These are phyloP conservation scores for Biston stratarius DNA, from an alignment of 2,888 invertebrate genomes.

Conservation along the genomic window DNA sequence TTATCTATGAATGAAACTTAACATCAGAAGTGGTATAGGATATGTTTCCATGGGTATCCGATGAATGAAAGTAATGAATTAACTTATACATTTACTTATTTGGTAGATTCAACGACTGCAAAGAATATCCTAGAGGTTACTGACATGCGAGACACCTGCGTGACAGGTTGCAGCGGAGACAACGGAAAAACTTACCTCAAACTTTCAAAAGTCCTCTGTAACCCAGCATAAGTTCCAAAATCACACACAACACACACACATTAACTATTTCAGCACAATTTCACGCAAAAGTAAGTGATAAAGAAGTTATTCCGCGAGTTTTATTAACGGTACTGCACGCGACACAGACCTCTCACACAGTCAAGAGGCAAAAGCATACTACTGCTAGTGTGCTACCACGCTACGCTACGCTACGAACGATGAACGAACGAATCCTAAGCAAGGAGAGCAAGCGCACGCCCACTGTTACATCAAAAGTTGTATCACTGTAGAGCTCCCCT, in stretches of 20 bases:
- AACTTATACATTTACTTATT: neutral
- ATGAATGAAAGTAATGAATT: no score
- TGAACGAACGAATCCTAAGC: slow-evolving; percentile 7
- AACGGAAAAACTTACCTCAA: slow-evolving; percentile 67
- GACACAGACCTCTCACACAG: slow-evolving; percentile 54
- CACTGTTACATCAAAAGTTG: neutral
- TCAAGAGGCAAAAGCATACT: slow-evolving; percentile 71
- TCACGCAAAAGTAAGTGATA: slow-evolving; percentile 64
- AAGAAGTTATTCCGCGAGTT: slow-evolving; percentile 78
- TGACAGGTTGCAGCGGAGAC: slow-evolving; percentile 80
- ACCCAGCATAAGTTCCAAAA: slow-evolving; percentile 52
- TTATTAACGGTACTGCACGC: slow-evolving; percentile 53
- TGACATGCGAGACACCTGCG: slow-evolving; percentile 83
- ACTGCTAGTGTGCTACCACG: slow-evolving; percentile 20
- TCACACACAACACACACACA: slow-evolving; percentile 55
- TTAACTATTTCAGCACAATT: slow-evolving; percentile 59
- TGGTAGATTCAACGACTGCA: neutral
- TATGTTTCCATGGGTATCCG: no score
- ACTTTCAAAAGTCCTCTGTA: slow-evolving; percentile 56
- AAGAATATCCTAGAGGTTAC: slow-evolving; percentile 69
- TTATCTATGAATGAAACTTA: no score
- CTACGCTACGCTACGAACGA: neutral
- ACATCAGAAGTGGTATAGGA: no score
- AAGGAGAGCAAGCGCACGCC: neutral
- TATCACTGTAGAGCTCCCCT: neutral